A percentile compares a stretch with the other conserved stretches of the same genome.
Conservation (phyloP, 2,888 invertebrate species). For the Blera fallax region DNA sequence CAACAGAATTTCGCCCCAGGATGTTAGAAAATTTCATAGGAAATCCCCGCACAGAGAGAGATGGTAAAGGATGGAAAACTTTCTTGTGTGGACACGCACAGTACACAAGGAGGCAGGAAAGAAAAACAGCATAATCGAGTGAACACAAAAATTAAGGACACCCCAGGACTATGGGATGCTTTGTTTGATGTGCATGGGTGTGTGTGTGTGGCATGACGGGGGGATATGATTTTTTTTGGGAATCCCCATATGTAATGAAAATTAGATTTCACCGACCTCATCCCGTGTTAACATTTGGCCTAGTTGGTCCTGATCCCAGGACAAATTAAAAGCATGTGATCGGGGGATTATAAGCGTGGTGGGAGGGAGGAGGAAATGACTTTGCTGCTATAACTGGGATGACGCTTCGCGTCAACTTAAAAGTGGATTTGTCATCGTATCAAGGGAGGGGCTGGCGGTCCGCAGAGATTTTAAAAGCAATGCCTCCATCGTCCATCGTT, state of each 20-base stretch:
- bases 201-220: not conserved
- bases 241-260: constrained; percentile 49
- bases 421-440: constrained; percentile 1
- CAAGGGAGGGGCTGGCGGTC: too few relatives aligned
- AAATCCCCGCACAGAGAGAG: constrained; percentile 13
- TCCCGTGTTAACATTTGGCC: constrained; percentile 16
- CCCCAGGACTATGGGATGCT: constrained; percentile 12
- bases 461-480: not conserved
- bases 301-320: constrained; percentile 32
- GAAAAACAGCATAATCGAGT: constrained; percentile 36
- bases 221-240: constrained; percentile 17
- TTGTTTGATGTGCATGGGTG: not conserved
- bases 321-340: constrained; percentile 43
- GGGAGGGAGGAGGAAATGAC: not conserved
- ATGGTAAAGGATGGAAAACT: constrained; percentile 7
- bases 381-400: not conserved
- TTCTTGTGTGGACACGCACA: constrained; percentile 23
- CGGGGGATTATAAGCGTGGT: not conserved
- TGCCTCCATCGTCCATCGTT: not conserved
- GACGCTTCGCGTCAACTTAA: not conserved
- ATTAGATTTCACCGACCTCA: constrained; percentile 32
- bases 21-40: constrained; percentile 10
- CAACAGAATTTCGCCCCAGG: constrained; percentile 19
- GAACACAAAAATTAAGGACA: constrained; percentile 40
- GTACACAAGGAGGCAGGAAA: constrained; percentile 1